These are phyloP conservation scores for Tenebrio molitor DNA, from an alignment of 1,140 invertebrate species.

Conservation along the genomic window DNA sequence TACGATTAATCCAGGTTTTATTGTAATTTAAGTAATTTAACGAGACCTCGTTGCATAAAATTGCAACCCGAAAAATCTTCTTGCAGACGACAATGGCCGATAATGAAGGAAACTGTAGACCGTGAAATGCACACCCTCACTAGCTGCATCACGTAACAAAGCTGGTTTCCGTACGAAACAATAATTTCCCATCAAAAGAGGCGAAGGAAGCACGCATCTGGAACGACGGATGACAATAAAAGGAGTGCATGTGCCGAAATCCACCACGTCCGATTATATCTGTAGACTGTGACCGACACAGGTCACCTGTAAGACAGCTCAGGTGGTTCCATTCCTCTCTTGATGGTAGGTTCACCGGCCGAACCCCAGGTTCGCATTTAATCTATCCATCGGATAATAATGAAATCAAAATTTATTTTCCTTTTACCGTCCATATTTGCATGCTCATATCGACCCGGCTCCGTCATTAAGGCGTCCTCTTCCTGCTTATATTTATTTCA, in stretches of 20 bases:
- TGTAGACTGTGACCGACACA: constrained; percentile 45
- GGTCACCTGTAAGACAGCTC: constrained; percentile 32
- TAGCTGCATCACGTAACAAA: constrained; percentile 37
- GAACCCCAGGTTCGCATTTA: neutral
- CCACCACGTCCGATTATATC: constrained; percentile 30
- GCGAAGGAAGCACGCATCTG: constrained; percentile 38
- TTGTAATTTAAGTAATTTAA: constrained; percentile 62
- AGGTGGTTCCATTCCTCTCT: constrained; percentile 13
- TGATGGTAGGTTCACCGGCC: constrained; percentile 29
- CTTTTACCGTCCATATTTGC: constrained; percentile 8
- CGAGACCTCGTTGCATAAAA: constrained; percentile 62
- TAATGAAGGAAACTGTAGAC: constrained; percentile 58
- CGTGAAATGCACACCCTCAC: constrained; percentile 58
- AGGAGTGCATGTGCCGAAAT: constrained; percentile 45
- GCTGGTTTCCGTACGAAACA: constrained; percentile 36
- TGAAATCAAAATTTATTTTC: constrained; percentile 1
- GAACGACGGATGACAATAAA: constrained; percentile 42
- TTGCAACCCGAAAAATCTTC: constrained; percentile 57
- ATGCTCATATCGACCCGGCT: constrained; percentile 4
- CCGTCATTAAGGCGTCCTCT: constrained; percentile 2
- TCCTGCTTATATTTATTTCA: constrained; percentile 25
- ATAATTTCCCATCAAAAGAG: constrained; percentile 31
- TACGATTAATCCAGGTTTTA: constrained; percentile 61
- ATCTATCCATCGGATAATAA: constrained; percentile 6
- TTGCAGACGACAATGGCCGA: constrained; percentile 59